These are phyloP conservation scores for Platysteira castanea DNA, from an alignment of 2,113 vertebrate species.

Conservation along the genomic window DNA sequence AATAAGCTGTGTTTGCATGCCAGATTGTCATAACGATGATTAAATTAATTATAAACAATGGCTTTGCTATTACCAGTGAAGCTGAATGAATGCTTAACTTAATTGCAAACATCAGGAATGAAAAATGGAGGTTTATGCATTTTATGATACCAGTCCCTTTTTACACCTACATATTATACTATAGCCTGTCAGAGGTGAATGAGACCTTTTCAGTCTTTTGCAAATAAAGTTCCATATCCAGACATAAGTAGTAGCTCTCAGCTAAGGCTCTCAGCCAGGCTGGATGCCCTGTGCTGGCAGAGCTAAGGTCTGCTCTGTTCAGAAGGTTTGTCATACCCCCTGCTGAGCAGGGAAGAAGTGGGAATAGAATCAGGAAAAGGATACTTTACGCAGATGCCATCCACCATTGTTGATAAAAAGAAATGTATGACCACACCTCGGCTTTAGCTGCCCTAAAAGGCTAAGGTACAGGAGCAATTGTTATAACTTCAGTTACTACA, in stretches of 20 bases:
- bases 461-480: neutral
- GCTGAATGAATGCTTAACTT: neutral
- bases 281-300: neutral
- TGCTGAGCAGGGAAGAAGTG: neutral
- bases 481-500: neutral
- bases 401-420: neutral
- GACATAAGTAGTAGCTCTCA: neutral
- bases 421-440: neutral
- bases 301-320: fast-evolving
- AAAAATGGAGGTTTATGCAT: neutral
- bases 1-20: neutral
- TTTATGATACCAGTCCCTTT: neutral
- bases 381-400: neutral
- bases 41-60: neutral
- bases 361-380: neutral
- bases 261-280: neutral
- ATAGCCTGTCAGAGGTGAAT: neutral
- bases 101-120: neutral
- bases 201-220: neutral
- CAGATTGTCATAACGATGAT: neutral
- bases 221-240: neutral
- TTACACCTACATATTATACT: neutral
- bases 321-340: fast-evolving
- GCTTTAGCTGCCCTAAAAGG: neutral
- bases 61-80: neutral